These are phyloP conservation scores for Xiphophorus maculatus DNA, from an alignment of 2,113 vertebrate species.

Conservation along the genomic window DNA sequence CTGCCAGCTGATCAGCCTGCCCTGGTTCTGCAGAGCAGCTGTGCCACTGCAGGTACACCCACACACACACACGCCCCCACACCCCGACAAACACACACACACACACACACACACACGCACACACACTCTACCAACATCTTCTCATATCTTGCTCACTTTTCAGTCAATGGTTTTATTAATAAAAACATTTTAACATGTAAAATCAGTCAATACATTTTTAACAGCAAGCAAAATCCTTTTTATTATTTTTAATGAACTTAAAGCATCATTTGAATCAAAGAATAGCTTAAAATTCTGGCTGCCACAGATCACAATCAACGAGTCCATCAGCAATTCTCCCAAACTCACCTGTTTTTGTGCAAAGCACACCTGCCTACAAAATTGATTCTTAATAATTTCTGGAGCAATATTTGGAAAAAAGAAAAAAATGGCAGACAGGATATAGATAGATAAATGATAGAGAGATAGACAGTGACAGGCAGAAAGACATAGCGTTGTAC, in stretches of 20 bases:
- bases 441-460: too few relatives aligned
- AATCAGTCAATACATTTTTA: not conserved
- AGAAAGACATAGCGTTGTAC: too few relatives aligned
- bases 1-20: conserved; percentile 63
- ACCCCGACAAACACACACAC: not conserved
- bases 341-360: not conserved
- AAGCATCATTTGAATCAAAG: too few relatives aligned
- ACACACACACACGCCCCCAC: not conserved
- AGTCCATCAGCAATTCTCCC: not conserved
- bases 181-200: not conserved
- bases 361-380: not conserved
- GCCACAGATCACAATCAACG: not conserved
- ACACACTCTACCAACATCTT: not conserved
- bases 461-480: too few relatives aligned
- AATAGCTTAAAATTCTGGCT: not conserved
- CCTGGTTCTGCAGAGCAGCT: conserved; percentile 61
- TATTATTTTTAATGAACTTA: too few relatives aligned
- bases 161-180: not conserved
- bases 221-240: not conserved
- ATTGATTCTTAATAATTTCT: not conserved
- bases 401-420: not conserved
- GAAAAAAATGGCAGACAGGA: not conserved
- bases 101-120: not conserved
- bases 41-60: conserved; percentile 48
- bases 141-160: not conserved